Percentiles rank a stretch among this genome's conserved stretches.
These are phyloP conservation scores for Austrolebias charrua DNA, from an alignment of 2,797 vertebrate species.

Conservation along the genomic window DNA sequence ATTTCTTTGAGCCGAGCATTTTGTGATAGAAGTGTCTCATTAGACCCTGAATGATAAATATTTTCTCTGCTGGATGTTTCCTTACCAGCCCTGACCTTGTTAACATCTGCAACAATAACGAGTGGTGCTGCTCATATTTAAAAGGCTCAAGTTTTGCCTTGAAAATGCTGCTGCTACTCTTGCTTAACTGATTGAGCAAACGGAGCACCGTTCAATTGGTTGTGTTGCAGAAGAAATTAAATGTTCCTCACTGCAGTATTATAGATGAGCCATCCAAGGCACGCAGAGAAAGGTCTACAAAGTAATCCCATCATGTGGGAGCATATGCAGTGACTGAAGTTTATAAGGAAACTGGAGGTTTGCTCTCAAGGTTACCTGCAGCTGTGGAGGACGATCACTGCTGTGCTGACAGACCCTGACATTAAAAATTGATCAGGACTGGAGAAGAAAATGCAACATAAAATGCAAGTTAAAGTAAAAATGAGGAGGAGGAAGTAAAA, in stretches of 20 bases:
- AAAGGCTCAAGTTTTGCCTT: slow-evolving; percentile 50
- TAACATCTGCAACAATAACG: slow-evolving; percentile 37
- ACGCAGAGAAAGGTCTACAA: not conserved
- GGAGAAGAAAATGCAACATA: slow-evolving; percentile 1
- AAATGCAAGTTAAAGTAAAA: not conserved
- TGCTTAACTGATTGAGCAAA: slow-evolving; percentile 29
- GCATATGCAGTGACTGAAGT: not conserved
- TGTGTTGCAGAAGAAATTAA: slow-evolving; percentile 27
- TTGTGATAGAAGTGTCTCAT: no score
- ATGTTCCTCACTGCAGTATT: slow-evolving; percentile 30
- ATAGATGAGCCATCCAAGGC: slow-evolving; percentile 25
- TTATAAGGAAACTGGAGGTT: slow-evolving; percentile 2
- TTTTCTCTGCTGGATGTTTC: slow-evolving; percentile 55
- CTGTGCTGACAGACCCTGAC: not conserved
- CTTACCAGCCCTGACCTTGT: slow-evolving; percentile 29
- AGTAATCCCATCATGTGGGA: not conserved
- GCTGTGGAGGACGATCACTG: not conserved
- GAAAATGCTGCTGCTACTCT: slow-evolving; percentile 36
- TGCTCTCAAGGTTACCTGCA: not conserved
- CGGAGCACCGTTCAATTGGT: slow-evolving; percentile 25
- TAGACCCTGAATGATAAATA: slow-evolving; percentile 28
- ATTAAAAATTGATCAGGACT: slow-evolving; percentile 1
- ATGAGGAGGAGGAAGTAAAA: not conserved
- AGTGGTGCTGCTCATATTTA: slow-evolving; percentile 45
- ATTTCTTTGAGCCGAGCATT: slow-evolving; percentile 1